Base-by-base conservation (phyloP, 2,888 invertebrate genomes). In the Augiades crinisus region DNA sequence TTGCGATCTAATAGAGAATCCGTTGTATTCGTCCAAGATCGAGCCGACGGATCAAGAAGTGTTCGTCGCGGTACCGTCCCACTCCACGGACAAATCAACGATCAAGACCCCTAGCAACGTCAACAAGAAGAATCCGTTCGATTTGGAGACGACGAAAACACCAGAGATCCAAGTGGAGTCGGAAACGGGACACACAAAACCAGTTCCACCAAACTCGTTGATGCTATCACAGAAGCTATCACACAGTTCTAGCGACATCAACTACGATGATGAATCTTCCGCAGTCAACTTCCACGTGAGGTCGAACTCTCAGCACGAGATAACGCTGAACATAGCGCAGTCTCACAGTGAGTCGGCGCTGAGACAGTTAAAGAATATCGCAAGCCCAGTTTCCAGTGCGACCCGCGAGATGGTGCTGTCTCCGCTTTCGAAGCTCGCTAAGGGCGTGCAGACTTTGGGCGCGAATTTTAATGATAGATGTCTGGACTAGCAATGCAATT, bases 391-490 rank as follows among this genome's bases (percentile, higher is more conserved):
- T 1, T 91, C 92, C 0, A 90, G 72, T 55, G 81, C 90, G n/a
- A 93, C 92, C 5, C 92, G 92, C 62, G 94, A 92, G 61, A 92
- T 93, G 81, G 92, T 94, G 0, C 64, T 94, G 22, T 94, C 94
- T 0, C 95, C 95, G 0, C 91, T 97, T 17, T 94, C 95, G 0
- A 96, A 96, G 74, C 81, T 97, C 40, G 97, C 97, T 0, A 96
- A 95, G 75, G 96, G 96, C 0, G 94, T 97, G 65, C 96, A 96
- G 76, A 95, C 91, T 67, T 90, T 97, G 44, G 95, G 97, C 0
- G 94, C 95, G 8, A 97, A 96, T 84, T 90, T 97, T n/a, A n/a
- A n/a, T n/a, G n/a, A n/a, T n/a, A n/a, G n/a, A n/a, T n/a, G n/a
- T n/a, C n/a, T n/a, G n/a, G n/a, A n/a, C n/a, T n/a, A n/a, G n/a